Conservation (phyloP, 2,888 invertebrate genomes). For the Bugula neritina region DNA sequence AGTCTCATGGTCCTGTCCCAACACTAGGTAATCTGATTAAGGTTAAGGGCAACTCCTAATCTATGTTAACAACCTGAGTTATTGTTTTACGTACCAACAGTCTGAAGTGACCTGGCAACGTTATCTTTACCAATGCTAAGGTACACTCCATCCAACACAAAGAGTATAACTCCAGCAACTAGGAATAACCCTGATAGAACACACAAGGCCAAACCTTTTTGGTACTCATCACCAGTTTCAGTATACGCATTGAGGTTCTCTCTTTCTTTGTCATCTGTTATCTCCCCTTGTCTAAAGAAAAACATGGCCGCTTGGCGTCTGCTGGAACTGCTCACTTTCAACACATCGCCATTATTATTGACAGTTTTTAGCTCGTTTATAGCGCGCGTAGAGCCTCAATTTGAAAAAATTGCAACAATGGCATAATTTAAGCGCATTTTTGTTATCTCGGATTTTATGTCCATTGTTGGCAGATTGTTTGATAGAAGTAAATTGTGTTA, state of each 20-base stretch:
- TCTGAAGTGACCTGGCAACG: neutral
- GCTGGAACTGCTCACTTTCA: too few species aligned
- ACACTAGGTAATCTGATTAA: too few species aligned
- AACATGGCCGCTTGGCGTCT: neutral
- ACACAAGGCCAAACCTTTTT: conserved; percentile 16
- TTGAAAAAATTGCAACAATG: too few species aligned
- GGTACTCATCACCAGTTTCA: conserved; percentile 19
- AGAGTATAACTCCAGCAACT: neutral
- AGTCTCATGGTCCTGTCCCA: too few species aligned
- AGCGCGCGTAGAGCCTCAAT: too few species aligned
- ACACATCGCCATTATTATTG: too few species aligned
- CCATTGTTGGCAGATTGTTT: too few species aligned
- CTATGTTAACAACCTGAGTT: neutral
- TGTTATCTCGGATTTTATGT: too few species aligned
- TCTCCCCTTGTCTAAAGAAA: conserved; percentile 18
- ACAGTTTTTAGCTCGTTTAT: too few species aligned
- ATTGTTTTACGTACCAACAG: neutral
- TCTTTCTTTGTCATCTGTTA: conserved; percentile 22
- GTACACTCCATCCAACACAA: neutral
- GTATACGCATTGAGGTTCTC: neutral
- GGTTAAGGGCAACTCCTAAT: neutral
- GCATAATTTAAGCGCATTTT: too few species aligned
- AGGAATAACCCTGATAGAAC: neutral
- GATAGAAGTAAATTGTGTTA: too few species aligned
- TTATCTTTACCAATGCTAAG: neutral